Evolutionary conservation across 2,113 vertebrate species (phyloP).

Genomic region (Capreolus pygargus): DNA sequence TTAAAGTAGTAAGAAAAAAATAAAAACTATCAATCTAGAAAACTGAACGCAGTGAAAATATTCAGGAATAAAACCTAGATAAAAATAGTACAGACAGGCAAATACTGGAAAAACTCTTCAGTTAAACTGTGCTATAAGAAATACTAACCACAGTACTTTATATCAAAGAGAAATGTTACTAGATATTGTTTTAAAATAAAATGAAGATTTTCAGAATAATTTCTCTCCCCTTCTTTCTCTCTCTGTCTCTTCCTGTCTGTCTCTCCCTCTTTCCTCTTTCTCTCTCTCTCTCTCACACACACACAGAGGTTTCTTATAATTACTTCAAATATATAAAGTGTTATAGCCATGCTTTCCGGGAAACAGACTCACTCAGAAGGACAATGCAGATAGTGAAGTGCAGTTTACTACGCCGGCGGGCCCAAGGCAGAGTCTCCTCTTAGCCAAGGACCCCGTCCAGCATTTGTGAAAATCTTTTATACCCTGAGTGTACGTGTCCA

Average conservation of each 20-base stretch:
- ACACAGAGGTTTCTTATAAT: neutral
- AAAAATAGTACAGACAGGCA: neutral
- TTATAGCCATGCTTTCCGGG: no score
- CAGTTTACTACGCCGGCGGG: no score
- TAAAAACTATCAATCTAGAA: neutral
- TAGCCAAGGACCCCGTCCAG: no score
- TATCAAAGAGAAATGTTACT: neutral
- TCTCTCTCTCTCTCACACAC: neutral
- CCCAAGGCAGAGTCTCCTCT: no score
- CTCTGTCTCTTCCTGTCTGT: neutral
- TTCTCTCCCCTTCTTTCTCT: neutral
- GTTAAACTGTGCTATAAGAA: neutral
- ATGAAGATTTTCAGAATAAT: neutral
- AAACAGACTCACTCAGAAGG: no score
- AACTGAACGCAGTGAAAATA: neutral
- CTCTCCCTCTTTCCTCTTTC: neutral
- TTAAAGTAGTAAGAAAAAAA: neutral
- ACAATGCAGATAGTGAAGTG: no score
- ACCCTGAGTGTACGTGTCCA: no score
- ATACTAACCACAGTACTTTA: neutral
- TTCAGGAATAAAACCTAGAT: neutral
- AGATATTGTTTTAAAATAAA: neutral
- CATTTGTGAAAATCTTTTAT: no score
- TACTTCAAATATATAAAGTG: neutral
- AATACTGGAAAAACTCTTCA: neutral